Evolutionary conservation across 2,113 vertebrate species (phyloP).

Genomic region (Serinus canaria): DNA sequence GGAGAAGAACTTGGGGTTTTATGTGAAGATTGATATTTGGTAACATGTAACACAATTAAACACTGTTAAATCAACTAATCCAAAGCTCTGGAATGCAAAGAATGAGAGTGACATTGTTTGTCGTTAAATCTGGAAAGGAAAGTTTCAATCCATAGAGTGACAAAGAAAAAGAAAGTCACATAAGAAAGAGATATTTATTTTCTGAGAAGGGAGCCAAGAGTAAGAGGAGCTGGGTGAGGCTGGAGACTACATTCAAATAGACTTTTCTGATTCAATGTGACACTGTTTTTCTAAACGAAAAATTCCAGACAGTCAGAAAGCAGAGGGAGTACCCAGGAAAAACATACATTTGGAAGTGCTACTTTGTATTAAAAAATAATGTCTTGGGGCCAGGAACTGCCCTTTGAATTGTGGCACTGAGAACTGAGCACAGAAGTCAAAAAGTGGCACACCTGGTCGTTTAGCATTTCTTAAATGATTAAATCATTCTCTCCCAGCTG

Average conservation of each 20-base stretch:
- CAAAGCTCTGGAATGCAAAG: neutral
- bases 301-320: conserved; percentile 49
- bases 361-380: conserved; percentile 18
- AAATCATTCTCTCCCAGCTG: neutral
- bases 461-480: conserved; percentile 21
- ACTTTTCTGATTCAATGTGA: conserved; percentile 33
- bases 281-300: conserved; percentile 28
- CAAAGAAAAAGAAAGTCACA: neutral
- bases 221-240: neutral
- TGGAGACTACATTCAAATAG: neutral
- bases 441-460: neutral
- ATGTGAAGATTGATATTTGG: neutral
- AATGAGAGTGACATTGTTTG: neutral
- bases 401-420: conserved; percentile 25
- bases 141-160: neutral
- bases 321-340: conserved; percentile 15
- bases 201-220: neutral
- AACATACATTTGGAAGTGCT: conserved; percentile 24
- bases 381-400: conserved; percentile 19
- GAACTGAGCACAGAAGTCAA: conserved; percentile 18
- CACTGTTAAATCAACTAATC: neutral
- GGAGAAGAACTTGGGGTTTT: neutral
- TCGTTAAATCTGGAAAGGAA: neutral
- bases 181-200: neutral
- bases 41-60: neutral